Base-by-base conservation (phyloP, 2,797 vertebrate genomes). In the Cossypha dichroa region DNA sequence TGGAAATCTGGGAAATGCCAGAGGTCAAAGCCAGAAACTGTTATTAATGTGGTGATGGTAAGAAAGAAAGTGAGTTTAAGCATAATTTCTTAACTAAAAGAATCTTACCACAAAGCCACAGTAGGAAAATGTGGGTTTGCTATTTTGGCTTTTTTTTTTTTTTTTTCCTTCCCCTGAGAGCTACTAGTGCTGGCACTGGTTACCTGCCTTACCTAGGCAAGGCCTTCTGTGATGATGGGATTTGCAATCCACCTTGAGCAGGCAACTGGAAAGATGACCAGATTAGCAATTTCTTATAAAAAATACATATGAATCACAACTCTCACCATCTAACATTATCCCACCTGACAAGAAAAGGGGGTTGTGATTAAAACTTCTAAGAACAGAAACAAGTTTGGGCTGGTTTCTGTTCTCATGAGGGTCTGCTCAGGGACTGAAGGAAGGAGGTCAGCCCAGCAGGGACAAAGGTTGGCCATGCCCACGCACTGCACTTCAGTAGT, bases 371-470 rank as follows among this genome's bases (percentile, higher is more conserved):
- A 83, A 91, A 76, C 11, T 66, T 52, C 28, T 58, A 2, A 52
- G 72, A 64, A 22, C 5, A 46, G 18, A 63, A 49, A 11, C 12
- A 68, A 60, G 21, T 48, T 69, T n/a, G 36, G 12, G 33, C 36
- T 88, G 59, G 18, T 87, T 74, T 72, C 36, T 68, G 2, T 49
- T 79, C 43, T 31, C 87, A 69, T 52, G 54, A 77, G 9, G 20
- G 34, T 89, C 46, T 58, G 31, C 15, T 80, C 18, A 49, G 31
- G 31, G 54, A 21, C 29, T 33, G 28, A 66, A 82, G 54, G 45
- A 92, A 88, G n/a, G 56, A 58, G n/a, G 26, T 33, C 63, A 78
- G 67, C 36, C 34, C 0, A 0, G n/a, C 0, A 0, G 10, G n/a
- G 48, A 41, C 0, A 0, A 45, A 72, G 41, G 23, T 2, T 36